Evolutionary conservation across 2,113 vertebrate species (phyloP), one percentile per base, ranked within the genome.

Genomic region (Dunckerocampus dactyliophorus): DNA sequence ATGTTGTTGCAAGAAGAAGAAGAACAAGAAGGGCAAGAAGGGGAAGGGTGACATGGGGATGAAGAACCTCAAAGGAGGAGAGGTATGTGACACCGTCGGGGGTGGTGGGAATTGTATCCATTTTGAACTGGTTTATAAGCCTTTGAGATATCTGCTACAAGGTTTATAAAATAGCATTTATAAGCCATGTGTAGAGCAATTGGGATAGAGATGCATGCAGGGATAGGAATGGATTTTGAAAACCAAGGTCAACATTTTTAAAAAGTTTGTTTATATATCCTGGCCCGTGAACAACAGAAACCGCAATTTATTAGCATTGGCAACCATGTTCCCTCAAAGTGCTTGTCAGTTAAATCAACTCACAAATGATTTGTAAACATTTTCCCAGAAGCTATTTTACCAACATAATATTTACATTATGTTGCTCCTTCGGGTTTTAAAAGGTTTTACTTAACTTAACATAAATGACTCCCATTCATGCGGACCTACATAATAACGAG

Each of bases 1-100:
- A 81, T 98, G 96, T 89, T 97, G 94, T 83, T 98, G 95, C 84
- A 98, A 97, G 90, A 99, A 95, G 92, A 98, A 95, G 92, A 99
- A 95, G 89, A 95, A 93, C 89, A 99, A 98, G 90, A 99, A 99
- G 84, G 89, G 89, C 69, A 96, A 98, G 88, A 99, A 99, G 74
- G 95, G 94, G 46, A 99, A 99, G 81, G 96, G 96, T 59, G 94
- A 94, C 80, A 94, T 97, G 91, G 95, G 95, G 69, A 96, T 99
- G 96, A 99, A 95, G 87, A 96, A 99, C 87, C 92, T 99, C 91
- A 96, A 95, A 78, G 91, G 89, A 52, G 90, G 90, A 78, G 89
- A 92, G 90, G 90, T 92, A 89, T 61, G 88, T 79, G 69, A 63
- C 58, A 62, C 64, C 24, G 20, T 12, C 9, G 56, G 71, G 24